Conservation (phyloP, 2,888 invertebrate genomes). For the Sarcophaga carnaria region DNA sequence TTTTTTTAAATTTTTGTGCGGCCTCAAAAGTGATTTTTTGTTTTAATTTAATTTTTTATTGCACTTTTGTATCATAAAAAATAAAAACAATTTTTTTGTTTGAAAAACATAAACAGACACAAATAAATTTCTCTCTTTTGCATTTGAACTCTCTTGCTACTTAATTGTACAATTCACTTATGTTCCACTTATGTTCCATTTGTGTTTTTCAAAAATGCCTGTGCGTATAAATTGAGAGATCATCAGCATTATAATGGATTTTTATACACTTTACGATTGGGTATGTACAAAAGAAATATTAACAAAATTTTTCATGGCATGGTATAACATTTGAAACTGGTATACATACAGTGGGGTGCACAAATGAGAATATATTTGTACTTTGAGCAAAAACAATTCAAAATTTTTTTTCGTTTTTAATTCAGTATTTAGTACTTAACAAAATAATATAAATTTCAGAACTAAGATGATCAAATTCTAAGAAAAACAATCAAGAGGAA, state of each 20-base stretch:
- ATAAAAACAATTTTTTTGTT: conserved; percentile 4
- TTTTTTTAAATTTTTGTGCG: conserved; percentile 27
- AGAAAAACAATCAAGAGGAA: no score
- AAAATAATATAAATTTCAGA: no score
- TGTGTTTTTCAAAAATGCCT: background rate
- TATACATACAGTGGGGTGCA: no score
- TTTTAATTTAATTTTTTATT: conserved; percentile 22
- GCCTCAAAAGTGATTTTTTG: conserved; percentile 31
- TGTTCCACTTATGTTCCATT: conserved; percentile 30
- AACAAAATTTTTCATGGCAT: background rate
- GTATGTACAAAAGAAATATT: conserved; percentile 73
- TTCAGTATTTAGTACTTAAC: no score
- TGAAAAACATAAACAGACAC: conserved; percentile 22
- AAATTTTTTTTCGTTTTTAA: no score
- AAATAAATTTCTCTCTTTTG: conserved; percentile 11
- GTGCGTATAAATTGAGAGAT: conserved; percentile 10
- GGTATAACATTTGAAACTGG: no score
- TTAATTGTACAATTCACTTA: conserved; percentile 23
- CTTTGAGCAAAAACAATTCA: no score
- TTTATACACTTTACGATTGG: conserved; percentile 77
- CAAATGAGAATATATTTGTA: no score
- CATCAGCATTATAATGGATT: conserved; percentile 73
- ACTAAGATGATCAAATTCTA: no score
- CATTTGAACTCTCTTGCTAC: background rate
- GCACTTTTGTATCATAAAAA: conserved; percentile 39